These are phyloP conservation scores for Acomys russatus DNA, from an alignment of 2,797 vertebrate genomes.

Conservation along the genomic window DNA sequence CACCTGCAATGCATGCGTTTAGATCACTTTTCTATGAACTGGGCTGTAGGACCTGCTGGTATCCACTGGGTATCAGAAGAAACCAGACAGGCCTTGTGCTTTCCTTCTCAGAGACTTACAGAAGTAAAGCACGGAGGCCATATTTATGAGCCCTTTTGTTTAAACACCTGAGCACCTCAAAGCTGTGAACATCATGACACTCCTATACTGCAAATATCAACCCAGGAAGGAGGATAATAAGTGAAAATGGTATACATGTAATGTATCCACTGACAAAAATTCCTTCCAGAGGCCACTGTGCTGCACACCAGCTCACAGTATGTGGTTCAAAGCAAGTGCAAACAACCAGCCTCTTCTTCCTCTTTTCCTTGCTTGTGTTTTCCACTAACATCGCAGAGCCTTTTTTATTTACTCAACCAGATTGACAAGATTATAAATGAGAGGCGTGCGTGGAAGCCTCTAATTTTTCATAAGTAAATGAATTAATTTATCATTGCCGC, in stretches of 20 bases:
- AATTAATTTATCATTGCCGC: conserved; percentile 92
- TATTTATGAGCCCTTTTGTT: conserved; percentile 39
- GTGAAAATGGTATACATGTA: conserved; percentile 58
- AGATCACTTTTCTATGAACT: neutral
- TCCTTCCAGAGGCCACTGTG: conserved; percentile 72
- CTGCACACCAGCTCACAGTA: conserved; percentile 78
- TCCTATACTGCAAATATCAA: conserved; percentile 30
- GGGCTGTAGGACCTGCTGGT: neutral
- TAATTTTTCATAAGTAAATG: conserved; percentile 94
- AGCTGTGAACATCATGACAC: neutral
- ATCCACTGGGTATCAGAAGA: neutral
- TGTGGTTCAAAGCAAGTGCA: conserved; percentile 86
- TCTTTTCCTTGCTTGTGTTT: conserved; percentile 70
- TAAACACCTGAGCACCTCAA: neutral
- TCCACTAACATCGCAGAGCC: conserved; percentile 85
- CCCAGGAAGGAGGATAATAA: conserved; percentile 49
- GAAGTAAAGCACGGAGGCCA: neutral
- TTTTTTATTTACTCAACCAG: conserved; percentile 90
- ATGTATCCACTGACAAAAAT: conserved; percentile 72
- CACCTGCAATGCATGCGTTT: neutral
- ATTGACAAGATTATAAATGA: conserved; percentile 93
- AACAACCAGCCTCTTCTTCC: conserved; percentile 79
- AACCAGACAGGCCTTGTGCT: neutral
- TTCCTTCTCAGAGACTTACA: conserved; percentile 10
- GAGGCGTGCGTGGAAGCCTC: conserved; percentile 90